Evolutionary conservation across 2,888 invertebrate genomes (phyloP).

Genomic region (Dryococelus australis): DNA sequence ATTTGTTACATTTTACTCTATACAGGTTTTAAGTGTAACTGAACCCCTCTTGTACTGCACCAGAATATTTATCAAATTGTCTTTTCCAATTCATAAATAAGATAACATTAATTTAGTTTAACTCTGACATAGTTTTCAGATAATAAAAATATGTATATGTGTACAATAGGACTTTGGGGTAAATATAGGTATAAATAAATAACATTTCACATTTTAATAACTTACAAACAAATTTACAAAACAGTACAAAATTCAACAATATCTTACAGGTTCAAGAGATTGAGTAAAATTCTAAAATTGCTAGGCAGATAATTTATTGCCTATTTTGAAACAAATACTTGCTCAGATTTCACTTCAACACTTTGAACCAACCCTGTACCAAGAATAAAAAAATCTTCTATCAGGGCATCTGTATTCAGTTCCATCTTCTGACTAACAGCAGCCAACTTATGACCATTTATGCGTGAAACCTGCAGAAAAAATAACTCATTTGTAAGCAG

Average conservation of each 20-base stretch:
- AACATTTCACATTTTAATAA: neutral
- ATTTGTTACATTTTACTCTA: no score
- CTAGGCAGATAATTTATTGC: neutral
- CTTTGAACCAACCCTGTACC: slow-evolving; percentile 69
- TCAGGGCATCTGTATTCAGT: slow-evolving; percentile 70
- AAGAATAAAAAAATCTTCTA: slow-evolving; percentile 74
- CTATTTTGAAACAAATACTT: neutral
- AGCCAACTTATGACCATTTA: slow-evolving; percentile 64
- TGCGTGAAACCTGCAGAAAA: slow-evolving; percentile 63
- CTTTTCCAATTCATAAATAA: no score
- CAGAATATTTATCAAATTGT: no score
- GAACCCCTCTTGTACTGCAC: no score
- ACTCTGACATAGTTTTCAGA: no score
- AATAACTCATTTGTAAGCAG: slow-evolving; percentile 34
- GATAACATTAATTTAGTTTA: no score
- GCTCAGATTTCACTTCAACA: slow-evolving; percentile 20
- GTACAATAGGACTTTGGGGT: neutral
- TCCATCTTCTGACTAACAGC: slow-evolving; percentile 58
- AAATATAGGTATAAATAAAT: neutral
- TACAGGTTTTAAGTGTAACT: no score
- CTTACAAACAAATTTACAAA: neutral
- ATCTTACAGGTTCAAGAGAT: neutral
- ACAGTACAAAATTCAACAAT: neutral
- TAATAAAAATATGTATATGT: neutral
- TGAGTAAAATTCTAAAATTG: neutral